Evolutionary conservation across 2,888 invertebrate species (phyloP), one percentile per base, ranked within the genome.

Genomic region (Drosophila mulleri): DNA sequence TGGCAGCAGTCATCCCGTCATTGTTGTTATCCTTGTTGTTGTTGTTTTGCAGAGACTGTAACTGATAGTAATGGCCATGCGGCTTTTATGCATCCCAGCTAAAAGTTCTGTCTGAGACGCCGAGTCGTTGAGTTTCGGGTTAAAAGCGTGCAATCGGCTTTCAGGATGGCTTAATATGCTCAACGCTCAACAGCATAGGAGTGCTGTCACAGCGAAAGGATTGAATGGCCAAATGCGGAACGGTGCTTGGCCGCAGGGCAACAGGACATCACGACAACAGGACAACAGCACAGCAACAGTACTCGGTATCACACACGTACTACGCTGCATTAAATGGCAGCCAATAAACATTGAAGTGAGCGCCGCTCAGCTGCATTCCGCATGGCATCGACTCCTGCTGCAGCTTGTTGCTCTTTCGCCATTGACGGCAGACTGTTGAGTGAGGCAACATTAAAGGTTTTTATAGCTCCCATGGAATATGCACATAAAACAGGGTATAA

Each of bases 81-180:
- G 65, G 85, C 85, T 78, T 85, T 88, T 78, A 88, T 82, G 76
- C 83, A 77, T 73, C 45, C 70, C 88, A 76, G 81, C 68, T 85
- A 80, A 88, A 88, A 89, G 88, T 89, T 89, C 80, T 77, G 71
- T 85, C 90, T 88, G 78, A 88, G 89, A 85, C 72, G 82, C 57
- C 72, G 67, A 76, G 70, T 75, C 75, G 76, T 89, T 75, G 74
- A 87, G 72, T 87, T 85, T 84, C 66, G 84, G 84, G 82, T 87
- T 84, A 87, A 84, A 89, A 84, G 84, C 89, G 54, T 78, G 67
- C 82, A 81, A 81, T 70, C 83, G 64, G 64, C 84, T 67, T 75
- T 70, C 79, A 78, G 72, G 79, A 89, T 81, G 72, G 84, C 84
- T 87, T 85, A 89, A 85, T 83, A 79, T 83, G 70, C 72, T 74